A percentile compares a stretch with the other conserved stretches of the same genome.
These are phyloP conservation scores for Mesochorus sp. DNA, from an alignment of 2,888 invertebrate genomes.

Conservation along the genomic window DNA sequence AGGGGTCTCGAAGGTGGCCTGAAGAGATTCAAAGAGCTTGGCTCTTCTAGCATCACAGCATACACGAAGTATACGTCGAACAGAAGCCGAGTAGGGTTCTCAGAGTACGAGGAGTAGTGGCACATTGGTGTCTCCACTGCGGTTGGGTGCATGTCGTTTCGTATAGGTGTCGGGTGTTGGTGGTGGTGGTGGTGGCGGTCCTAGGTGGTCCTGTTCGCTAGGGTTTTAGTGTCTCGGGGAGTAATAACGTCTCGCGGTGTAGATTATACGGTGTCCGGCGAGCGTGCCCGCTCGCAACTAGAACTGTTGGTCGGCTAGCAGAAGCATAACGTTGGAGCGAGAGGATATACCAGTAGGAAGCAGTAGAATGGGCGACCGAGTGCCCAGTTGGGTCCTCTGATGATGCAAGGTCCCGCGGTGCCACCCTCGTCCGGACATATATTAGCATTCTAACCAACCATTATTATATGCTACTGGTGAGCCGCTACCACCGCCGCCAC, in stretches of 20 bases:
- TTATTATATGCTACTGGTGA: constrained; percentile 82
- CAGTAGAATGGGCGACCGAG: constrained; percentile 73
- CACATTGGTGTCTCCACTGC: constrained; percentile 39
- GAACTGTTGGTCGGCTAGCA: constrained; percentile 36
- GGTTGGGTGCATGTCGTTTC: constrained; percentile 57
- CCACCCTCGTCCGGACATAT: constrained; percentile 80
- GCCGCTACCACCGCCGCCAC: constrained; percentile 77
- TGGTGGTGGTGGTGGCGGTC: constrained; percentile 41
- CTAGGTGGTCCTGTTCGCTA: constrained; percentile 61
- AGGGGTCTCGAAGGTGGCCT: constrained; percentile 61
- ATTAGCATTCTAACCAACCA: constrained; percentile 82
- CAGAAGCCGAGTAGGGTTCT: constrained; percentile 28
- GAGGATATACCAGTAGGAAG: constrained; percentile 54
- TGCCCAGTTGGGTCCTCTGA: constrained; percentile 81
- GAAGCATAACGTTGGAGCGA: constrained; percentile 48
- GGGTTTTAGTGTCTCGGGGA: constrained; percentile 81
- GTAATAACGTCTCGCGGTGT: constrained; percentile 81
- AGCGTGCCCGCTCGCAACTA: constrained; percentile 52
- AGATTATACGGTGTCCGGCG: constrained; percentile 81
- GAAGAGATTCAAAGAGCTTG: constrained; percentile 64
- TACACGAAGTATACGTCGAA: constrained; percentile 50
- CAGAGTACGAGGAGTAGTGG: constrained; percentile 31
- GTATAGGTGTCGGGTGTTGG: constrained; percentile 37
- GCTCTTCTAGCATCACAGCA: constrained; percentile 36
- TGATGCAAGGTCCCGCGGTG: constrained; percentile 82